These are phyloP conservation scores for Nylanderia fulva DNA, from an alignment of 1,140 invertebrate species.

Conservation along the genomic window DNA sequence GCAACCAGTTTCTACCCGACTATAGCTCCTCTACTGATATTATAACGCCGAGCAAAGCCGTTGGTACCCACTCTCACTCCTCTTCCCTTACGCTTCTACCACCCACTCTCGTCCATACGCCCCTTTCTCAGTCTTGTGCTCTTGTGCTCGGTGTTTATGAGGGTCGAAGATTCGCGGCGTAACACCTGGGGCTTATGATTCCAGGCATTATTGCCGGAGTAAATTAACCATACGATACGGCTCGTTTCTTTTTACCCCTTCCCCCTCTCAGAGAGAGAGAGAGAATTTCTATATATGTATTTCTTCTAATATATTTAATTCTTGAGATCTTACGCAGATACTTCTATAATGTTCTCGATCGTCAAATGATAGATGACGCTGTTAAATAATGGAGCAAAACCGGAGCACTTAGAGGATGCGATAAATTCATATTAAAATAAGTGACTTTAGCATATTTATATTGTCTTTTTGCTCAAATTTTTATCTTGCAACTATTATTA, in stretches of 20 bases:
- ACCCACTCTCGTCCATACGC: not conserved
- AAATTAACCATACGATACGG: constrained; percentile 78
- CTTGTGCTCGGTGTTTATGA: constrained; percentile 76
- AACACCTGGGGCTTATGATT: constrained; percentile 81
- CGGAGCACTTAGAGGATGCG: not conserved
- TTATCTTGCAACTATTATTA: too few relatives aligned
- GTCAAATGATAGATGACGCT: not conserved
- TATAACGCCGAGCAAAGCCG: constrained; percentile 72
- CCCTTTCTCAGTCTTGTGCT: constrained; percentile 43
- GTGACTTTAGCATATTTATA: not conserved
- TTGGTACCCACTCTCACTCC: constrained; percentile 43
- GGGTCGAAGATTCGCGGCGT: constrained; percentile 78
- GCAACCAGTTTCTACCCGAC: constrained; percentile 56
- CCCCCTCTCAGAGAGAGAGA: too few relatives aligned
- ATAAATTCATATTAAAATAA: not conserved
- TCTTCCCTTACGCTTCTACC: not conserved
- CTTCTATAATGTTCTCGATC: not conserved
- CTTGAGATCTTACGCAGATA: constrained; percentile 34
- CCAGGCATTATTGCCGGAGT: constrained; percentile 78
- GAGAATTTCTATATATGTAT: not conserved
- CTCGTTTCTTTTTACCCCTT: constrained; percentile 24
- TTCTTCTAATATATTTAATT: not conserved
- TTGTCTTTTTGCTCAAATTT: not conserved
- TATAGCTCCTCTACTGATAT: constrained; percentile 69
- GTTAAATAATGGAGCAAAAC: not conserved